A percentile compares a stretch with the other conserved stretches of the same genome.
phyloP scores from a whole-genome alignment of 2,113 vertebrate species.

The Pipa parva region DNA sequence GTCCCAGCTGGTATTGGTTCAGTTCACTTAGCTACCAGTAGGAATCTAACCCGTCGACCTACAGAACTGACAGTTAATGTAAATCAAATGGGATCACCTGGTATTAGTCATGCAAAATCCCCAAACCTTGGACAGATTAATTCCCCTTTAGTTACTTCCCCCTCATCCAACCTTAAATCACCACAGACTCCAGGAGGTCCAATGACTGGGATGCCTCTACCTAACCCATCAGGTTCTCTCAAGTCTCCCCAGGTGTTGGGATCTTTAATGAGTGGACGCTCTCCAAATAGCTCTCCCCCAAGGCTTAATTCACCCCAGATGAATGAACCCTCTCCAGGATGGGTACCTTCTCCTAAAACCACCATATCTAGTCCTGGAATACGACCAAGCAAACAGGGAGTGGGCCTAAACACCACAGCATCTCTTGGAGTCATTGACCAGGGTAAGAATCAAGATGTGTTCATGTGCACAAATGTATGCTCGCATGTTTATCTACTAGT shows the following conservation, averaged over 20 bases:
- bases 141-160: constrained; percentile 82
- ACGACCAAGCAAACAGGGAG: constrained; percentile 63
- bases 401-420: constrained; percentile 60
- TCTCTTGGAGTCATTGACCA: constrained; percentile 63
- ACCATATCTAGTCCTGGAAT: constrained; percentile 84
- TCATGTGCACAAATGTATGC: too few relatives aligned
- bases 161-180: constrained; percentile 87
- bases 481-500: too few relatives aligned
- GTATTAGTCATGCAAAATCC: constrained; percentile 85
- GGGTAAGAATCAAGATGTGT: constrained; percentile 47
- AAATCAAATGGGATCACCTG: constrained; percentile 79
- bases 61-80: constrained; percentile 83
- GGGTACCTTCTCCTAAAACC: constrained; percentile 86
- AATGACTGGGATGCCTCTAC: constrained; percentile 70
- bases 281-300: constrained; percentile 83
- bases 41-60: constrained; percentile 73
- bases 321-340: constrained; percentile 84
- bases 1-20: constrained; percentile 43
- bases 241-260: constrained; percentile 90
- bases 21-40: constrained; percentile 63
- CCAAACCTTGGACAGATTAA: constrained; percentile 84
- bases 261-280: constrained; percentile 78
- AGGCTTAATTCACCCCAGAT: constrained; percentile 87
- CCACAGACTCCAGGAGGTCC: constrained; percentile 76
- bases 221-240: constrained; percentile 71